phyloP scores from a whole-genome alignment of 2,797 vertebrate species.

The Masticophis lateralis region DNA sequence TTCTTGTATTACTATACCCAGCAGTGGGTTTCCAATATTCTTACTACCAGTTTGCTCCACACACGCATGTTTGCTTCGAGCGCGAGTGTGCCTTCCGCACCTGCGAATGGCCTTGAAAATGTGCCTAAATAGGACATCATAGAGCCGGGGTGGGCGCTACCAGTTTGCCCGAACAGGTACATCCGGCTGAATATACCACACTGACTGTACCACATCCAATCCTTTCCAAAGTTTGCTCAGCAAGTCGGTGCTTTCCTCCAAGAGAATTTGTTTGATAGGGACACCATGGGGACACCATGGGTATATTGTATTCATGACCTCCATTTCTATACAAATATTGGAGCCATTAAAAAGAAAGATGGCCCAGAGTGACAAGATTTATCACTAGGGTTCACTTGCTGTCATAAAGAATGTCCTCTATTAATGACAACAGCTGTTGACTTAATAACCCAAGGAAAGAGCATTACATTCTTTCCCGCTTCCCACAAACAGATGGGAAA shows the following conservation, averaged over 20 bases:
- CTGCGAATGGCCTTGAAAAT: accelerated
- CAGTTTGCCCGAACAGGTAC: no score
- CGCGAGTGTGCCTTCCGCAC: accelerated
- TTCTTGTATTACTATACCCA: neutral
- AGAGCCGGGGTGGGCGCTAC: no score
- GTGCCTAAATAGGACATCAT: no score
- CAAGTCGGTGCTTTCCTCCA: neutral
- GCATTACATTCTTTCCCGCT: slow-evolving; percentile 72
- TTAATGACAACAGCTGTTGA: slow-evolving; percentile 80
- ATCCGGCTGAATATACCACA: no score
- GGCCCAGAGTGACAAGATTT: slow-evolving; percentile 58
- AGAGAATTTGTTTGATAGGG: neutral
- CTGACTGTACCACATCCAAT: neutral
- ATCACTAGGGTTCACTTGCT: slow-evolving; percentile 56
- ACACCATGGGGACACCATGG: slow-evolving; percentile 1
- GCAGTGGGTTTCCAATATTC: no score
- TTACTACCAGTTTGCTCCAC: no score
- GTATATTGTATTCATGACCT: slow-evolving; percentile 41
- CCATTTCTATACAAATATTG: slow-evolving; percentile 54
- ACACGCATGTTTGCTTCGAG: no score
- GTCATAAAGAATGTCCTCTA: slow-evolving; percentile 73
- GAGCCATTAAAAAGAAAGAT: slow-evolving; percentile 57
- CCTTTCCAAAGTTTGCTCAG: neutral
- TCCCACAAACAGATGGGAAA: slow-evolving; percentile 75
- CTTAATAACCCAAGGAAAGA: slow-evolving; percentile 80